Conservation (phyloP, 1,140 invertebrate genomes). For the Meloidogyne floridensis region DNA sequence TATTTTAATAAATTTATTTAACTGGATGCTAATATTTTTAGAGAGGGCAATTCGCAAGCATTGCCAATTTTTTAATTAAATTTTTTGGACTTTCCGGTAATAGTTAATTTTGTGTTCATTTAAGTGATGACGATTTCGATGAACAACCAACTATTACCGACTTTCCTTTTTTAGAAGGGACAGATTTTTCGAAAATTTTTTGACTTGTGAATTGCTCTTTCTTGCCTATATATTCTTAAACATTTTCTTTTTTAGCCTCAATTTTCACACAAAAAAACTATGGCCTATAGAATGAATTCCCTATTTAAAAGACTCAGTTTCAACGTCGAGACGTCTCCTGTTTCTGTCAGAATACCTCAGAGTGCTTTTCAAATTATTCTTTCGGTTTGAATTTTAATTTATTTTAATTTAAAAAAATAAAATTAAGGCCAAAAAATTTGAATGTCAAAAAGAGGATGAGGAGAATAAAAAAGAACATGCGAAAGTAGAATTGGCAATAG, state of each 20-base stretch:
- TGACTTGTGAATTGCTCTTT: no score
- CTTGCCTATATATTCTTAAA: no score
- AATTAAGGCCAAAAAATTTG: background rate
- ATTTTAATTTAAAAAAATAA: background rate
- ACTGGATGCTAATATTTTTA: no score
- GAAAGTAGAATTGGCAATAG: slow-evolving; percentile 10
- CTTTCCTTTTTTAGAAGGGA: no score
- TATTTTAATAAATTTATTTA: background rate
- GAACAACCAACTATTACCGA: no score
- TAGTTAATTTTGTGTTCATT: no score
- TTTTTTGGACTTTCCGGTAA: no score
- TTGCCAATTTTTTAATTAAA: no score
- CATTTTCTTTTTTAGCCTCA: no score
- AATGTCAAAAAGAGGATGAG: background rate
- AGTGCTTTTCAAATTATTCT: slow-evolving; percentile 24
- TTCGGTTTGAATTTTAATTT: slow-evolving; percentile 7
- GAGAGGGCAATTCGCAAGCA: no score
- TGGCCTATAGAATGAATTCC: slow-evolving; percentile 13
- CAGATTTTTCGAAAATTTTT: no score
- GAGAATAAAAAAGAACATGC: background rate
- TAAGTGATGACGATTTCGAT: no score
- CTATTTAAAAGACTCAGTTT: slow-evolving; percentile 17
- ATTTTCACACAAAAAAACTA: background rate
- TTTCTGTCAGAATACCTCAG: slow-evolving; percentile 8
- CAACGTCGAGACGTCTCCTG: background rate